phyloP scores from a whole-genome alignment of 2,113 vertebrate species.

The Ciconia stormi region DNA sequence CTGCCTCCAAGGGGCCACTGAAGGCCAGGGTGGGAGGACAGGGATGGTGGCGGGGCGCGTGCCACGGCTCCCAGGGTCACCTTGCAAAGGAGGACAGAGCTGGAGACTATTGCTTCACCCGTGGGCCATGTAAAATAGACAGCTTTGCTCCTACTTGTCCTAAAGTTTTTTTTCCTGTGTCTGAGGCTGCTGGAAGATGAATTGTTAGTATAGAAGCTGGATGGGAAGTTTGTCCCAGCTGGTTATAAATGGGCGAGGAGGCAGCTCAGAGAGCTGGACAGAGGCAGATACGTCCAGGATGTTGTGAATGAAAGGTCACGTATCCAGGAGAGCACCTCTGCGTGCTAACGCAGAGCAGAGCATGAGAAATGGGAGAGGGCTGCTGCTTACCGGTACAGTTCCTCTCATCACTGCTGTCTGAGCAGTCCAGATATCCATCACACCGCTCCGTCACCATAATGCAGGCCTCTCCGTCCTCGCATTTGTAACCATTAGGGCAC shows the following conservation, averaged over 20 bases:
- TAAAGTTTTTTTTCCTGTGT: not conserved
- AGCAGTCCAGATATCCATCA: slow-evolving; percentile 93
- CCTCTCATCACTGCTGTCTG: slow-evolving; percentile 90
- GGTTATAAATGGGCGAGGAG: not conserved
- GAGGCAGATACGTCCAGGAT: not conserved
- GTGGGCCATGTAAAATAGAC: not conserved
- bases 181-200: not conserved
- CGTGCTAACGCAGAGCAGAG: not conserved
- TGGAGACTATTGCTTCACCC: not conserved
- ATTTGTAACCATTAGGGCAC: slow-evolving; percentile 81
- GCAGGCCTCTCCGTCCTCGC: slow-evolving; percentile 88
- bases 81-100: not conserved
- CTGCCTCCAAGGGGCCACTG: not conserved
- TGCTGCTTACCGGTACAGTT: slow-evolving; percentile 84
- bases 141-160: not conserved
- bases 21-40: not conserved
- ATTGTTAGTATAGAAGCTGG: not conserved
- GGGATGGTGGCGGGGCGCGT: not conserved
- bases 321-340: not conserved
- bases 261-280: not conserved
- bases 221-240: not conserved
- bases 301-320: not conserved
- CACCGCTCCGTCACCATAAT: slow-evolving; percentile 82
- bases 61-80: not conserved
- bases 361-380: not conserved